Conservation (phyloP, 2,797 vertebrate genomes). For the Tiaroga cobitis region DNA sequence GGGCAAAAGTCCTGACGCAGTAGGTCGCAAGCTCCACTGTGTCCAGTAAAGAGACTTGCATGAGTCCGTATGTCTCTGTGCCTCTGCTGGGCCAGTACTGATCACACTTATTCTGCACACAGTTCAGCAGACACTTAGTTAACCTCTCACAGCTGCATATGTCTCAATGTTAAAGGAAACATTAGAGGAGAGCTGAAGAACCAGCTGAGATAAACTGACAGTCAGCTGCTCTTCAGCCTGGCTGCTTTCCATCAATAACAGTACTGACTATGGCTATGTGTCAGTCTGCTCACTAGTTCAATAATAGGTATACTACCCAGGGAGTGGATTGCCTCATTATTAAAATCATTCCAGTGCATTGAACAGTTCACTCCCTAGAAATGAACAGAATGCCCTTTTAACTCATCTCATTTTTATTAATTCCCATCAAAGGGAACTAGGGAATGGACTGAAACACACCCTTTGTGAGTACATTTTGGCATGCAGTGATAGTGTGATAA, state of each 20-base stretch:
- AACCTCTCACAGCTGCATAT: constrained; percentile 1
- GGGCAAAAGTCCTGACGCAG: constrained; percentile 95
- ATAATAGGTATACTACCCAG: background rate
- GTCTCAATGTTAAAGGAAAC: constrained; percentile 12
- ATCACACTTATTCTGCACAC: constrained; percentile 93
- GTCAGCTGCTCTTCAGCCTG: constrained; percentile 41
- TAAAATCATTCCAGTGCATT: constrained; percentile 2
- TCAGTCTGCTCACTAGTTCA: constrained; percentile 4
- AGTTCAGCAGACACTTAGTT: constrained; percentile 31
- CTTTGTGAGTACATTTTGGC: constrained; percentile 15
- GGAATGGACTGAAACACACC: constrained; percentile 29
- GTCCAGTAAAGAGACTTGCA: constrained; percentile 94
- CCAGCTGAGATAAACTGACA: constrained; percentile 32
- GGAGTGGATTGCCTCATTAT: background rate
- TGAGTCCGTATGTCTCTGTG: constrained; percentile 94
- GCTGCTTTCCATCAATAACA: constrained; percentile 7
- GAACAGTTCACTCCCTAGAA: background rate
- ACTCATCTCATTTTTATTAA: background rate
- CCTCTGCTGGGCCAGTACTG: constrained; percentile 98
- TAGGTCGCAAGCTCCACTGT: constrained; percentile 97
- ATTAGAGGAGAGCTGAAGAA: constrained; percentile 25
- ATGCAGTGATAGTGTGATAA: constrained; percentile 47
- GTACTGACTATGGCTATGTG: background rate
- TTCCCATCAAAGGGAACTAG: constrained; percentile 6
- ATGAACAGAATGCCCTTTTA: background rate